Base-by-base conservation (phyloP, 2,797 vertebrate species). In the Holocentrus rufus region DNA sequence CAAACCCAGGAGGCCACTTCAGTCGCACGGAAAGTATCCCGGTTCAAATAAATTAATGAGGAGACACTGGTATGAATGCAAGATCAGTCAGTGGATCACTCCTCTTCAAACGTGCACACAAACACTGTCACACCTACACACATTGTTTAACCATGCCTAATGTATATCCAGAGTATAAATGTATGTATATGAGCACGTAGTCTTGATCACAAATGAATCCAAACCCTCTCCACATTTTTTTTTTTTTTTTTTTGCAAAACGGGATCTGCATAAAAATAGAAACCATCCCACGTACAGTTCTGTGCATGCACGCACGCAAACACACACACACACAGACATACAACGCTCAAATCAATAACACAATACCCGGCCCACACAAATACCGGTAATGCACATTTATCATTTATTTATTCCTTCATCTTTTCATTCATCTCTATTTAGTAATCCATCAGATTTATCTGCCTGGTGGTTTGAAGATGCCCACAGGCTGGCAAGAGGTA, bases 371-470 rank as follows among this genome's bases (percentile, higher is more conserved):
- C 87, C 90, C 82, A 90, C 87, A 88, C 84, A 88, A 85, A 86
- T 62, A 53, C 71, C 65, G 54, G 75, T 88, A 89, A 91, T 89
- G 46, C 77, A 20, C 82, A 83, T 89, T 90, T 87, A 90, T 90
- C 87, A 91, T 91, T 88, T 90, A 91, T 91, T 88, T 85, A 90
- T 91, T 88, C 87, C 86, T 83, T 87, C 80, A 90, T 92, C 79
- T 88, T 61, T 74, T 79, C 88, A 90, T 91, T 91, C 86, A 90
- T 90, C 87, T 77, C 69, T 74, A 75, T 83, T 88, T 88, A 89
- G 82, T 87, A 80, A 67, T 70, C 80, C 84, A 83, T 90, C 81
- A 87, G 81, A 88, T 79, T 77, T 85, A 68, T 81, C 65, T 79
- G 86, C 82, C 74, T 69, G n/a, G 78, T 79, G 86, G 74, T 87